Base-by-base conservation (phyloP, 2,888 invertebrate species). In the Ganaspis brasiliensis region DNA sequence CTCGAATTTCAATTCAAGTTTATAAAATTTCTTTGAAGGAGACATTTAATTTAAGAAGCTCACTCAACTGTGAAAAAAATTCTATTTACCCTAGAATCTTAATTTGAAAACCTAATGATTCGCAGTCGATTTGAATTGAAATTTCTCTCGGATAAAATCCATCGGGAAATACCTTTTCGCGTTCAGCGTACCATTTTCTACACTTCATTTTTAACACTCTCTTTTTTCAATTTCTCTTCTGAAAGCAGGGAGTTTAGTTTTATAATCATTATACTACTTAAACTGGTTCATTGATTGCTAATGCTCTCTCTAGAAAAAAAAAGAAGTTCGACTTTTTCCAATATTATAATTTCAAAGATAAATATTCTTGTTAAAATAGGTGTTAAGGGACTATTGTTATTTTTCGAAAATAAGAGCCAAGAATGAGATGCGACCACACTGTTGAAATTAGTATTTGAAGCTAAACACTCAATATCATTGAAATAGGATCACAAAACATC, bases 211-310 rank as follows among this genome's bases (percentile, higher is more conserved):
- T 61, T 4, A 37, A 31, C n/a, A n/a, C 61, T 55, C 14, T 74
- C 56, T 74, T 77, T 21, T 19, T 35, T 6, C 21, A 14, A 24
- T 61, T 19, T 57, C 57, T n/a, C 21, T 49, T 67, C n/a, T 37
- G 4, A 6, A n/a, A 45, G 74, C 73, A 76, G 76, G 74, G 75
- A 76, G 76, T 78, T 67, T 70, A 76, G 79, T 59, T 59, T 78
- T 76, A 75, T 76, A 75, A 77, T 72, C 82, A 77, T 76, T 37
- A n/a, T n/a, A 26, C 52, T 61, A 70, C n/a, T 72, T 76, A 75
- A 73, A 63, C 49, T 76, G 75, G 52, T 71, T 63, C 75, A 77
- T 72, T 71, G 70, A 67, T 74, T 77, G n/a, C 59, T 35, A 71
- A 71, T 70, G 14, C 21, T 56, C 61, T n/a, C 26, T 26, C 14